Evolutionary conservation across 2,888 invertebrate species (phyloP), one percentile per base, ranked within the genome.

Genomic region (Sinhomidia bicolor): DNA sequence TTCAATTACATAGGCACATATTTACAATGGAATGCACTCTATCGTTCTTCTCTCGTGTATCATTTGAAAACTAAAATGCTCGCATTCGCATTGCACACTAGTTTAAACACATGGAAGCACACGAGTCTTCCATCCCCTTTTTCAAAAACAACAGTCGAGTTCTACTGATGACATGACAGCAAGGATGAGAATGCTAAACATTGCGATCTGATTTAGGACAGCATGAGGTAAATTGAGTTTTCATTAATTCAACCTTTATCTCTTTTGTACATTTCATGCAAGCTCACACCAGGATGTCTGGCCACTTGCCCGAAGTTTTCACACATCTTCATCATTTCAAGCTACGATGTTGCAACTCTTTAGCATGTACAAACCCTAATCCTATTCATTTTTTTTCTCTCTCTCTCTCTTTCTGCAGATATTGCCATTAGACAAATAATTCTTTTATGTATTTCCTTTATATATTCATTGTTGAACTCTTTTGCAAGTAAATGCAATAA

Each of bases 191-290:
- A 17, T 41, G 23, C 26, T 60, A 44, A 51, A 79, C 44, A 51
- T 68, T 20, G 26, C 80, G 80, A 81, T 23, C 79, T 78, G 86
- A 65, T 88, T 79, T 76, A 41, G 78, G 76, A 89, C 90, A 90
- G 88, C 90, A 90, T 90, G 90, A 86, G 89, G 90, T 84, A 89
- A 87, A 90, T 90, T 90, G 89, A 89, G 90, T 87, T 90, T 90
- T 90, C 89, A 89, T 86, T 89, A 83, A 84, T 78, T 85, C 81
- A 74, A 65, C 80, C 26, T 47, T 60, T 57, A 26, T 78, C 29
- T 51, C 32, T 10, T n/a, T 36, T 80, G 41, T 29, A n/a, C 23
- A 47, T 47, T 51, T 51, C 54, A 29, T n/a, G 51, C 29, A 29
- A 17, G 51, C 29, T 76, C 74, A 26, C 88, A 10, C 88, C 71